These are phyloP conservation scores for Brachycybe producta DNA, from an alignment of 2,888 invertebrate genomes.

Conservation along the genomic window DNA sequence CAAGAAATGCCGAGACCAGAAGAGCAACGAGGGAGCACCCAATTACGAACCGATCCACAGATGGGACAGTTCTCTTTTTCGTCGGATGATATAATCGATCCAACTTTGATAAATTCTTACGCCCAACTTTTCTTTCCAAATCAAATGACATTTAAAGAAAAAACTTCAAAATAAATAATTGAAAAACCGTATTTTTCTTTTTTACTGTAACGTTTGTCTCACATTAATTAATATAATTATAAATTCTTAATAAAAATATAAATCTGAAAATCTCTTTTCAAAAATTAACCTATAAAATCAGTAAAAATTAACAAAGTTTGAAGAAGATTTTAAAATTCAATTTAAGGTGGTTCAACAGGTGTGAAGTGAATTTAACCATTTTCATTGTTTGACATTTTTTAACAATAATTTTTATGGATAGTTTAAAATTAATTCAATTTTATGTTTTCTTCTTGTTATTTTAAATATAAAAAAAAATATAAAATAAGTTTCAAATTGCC, in stretches of 20 bases:
- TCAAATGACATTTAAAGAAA: not conserved
- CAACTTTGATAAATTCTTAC: not conserved
- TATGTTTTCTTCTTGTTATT: too few relatives aligned
- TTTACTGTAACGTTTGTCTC: too few relatives aligned
- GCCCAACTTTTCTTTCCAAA: not conserved
- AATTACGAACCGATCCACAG: slow-evolving; percentile 10
- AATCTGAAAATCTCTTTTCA: too few relatives aligned
- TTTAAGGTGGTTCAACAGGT: too few relatives aligned
- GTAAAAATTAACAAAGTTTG: too few relatives aligned
- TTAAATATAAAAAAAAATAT: too few relatives aligned
- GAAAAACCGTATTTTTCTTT: not conserved
- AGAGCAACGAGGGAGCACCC: not conserved
- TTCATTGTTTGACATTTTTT: too few relatives aligned
- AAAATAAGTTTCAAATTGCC: too few relatives aligned
- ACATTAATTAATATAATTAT: not conserved
- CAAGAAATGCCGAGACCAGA: slow-evolving; percentile 54
- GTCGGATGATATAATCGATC: not conserved
- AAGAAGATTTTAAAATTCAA: not conserved
- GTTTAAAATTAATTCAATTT: too few relatives aligned
- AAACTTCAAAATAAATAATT: not conserved
- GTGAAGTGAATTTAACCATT: too few relatives aligned
- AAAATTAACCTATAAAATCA: too few relatives aligned
- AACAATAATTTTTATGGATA: too few relatives aligned
- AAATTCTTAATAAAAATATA: not conserved
- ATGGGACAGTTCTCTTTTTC: not conserved